These are phyloP conservation scores for Drosophila neocordata DNA, from an alignment of 1,140 invertebrate genomes.

Conservation along the genomic window DNA sequence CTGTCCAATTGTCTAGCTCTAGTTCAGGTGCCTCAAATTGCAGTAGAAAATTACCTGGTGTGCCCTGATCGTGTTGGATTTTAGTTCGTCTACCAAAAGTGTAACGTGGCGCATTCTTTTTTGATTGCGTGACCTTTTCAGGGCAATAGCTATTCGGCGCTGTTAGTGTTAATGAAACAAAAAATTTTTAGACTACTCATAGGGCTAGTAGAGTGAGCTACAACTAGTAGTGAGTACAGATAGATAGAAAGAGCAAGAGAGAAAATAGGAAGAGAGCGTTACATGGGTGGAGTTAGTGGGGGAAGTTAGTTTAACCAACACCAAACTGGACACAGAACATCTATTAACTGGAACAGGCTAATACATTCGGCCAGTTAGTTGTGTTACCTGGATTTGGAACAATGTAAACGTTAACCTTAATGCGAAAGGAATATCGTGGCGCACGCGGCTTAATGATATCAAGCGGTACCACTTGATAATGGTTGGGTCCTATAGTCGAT, in stretches of 20 bases:
- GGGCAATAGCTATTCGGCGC: conserved; percentile 85
- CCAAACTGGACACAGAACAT: conserved; percentile 25
- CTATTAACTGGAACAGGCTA: conserved; percentile 10
- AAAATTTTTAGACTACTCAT: conserved; percentile 56
- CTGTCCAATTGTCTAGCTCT: conserved; percentile 18
- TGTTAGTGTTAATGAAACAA: conserved; percentile 81
- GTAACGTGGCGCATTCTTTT: conserved; percentile 83
- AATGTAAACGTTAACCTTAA: conserved; percentile 78
- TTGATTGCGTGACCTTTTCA: conserved; percentile 86
- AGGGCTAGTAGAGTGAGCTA: conserved; percentile 38
- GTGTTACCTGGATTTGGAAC: conserved; percentile 80
- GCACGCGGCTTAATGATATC: conserved; percentile 76
- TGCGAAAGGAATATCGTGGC: conserved; percentile 79
- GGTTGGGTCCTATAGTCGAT: conserved; percentile 66
- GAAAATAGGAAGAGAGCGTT: background rate
- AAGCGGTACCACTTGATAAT: conserved; percentile 77
- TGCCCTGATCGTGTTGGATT: conserved; percentile 82
- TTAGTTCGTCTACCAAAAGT: conserved; percentile 83
- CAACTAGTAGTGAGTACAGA: conserved; percentile 23
- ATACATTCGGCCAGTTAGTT: conserved; percentile 52
- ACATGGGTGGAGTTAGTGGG: conserved; percentile 20
- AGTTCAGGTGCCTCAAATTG: conserved; percentile 14
- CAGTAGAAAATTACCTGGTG: conserved; percentile 77
- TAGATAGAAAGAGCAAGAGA: background rate
- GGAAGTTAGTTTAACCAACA: conserved; percentile 22